Percentiles rank a stretch among this genome's conserved stretches.
These are phyloP conservation scores for Bolinopsis microptera DNA, from an alignment of 37 sponge, comb jelly and placozoan genomes.

Conservation along the genomic window DNA sequence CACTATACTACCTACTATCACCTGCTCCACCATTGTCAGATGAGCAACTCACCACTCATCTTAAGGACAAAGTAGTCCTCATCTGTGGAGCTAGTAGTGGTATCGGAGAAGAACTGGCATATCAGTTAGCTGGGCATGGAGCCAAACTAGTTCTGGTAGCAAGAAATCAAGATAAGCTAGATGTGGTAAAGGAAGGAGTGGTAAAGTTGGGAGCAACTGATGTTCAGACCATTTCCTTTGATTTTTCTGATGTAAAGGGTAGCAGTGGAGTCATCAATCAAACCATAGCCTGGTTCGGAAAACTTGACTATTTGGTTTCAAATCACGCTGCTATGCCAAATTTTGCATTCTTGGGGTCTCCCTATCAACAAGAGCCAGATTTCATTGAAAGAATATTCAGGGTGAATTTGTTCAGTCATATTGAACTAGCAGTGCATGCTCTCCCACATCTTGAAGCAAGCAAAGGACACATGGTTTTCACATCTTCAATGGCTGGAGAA, in stretches of 20 bases:
- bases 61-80: background rate
- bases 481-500: constrained; percentile 31
- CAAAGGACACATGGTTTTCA: background rate
- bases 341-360: background rate
- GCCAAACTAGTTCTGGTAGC: constrained; percentile 27
- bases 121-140: background rate
- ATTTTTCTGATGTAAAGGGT: constrained; percentile 1
- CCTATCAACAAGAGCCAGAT: background rate
- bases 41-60: background rate
- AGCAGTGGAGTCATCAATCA: background rate
- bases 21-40: background rate
- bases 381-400: background rate
- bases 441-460: background rate
- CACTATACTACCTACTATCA: constrained; percentile 11
- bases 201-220: background rate
- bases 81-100: constrained; percentile 26
- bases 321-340: constrained; percentile 13
- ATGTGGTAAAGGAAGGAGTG: background rate
- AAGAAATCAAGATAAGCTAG: constrained; percentile 34
- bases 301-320: constrained; percentile 35
- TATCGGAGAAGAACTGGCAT: background rate
- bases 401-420: background rate
- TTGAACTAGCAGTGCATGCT: background rate
- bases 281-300: constrained; percentile 5
- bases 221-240: background rate